phyloP scores from a whole-genome alignment of 2,888 invertebrate species.

The Oscheius sp. region DNA sequence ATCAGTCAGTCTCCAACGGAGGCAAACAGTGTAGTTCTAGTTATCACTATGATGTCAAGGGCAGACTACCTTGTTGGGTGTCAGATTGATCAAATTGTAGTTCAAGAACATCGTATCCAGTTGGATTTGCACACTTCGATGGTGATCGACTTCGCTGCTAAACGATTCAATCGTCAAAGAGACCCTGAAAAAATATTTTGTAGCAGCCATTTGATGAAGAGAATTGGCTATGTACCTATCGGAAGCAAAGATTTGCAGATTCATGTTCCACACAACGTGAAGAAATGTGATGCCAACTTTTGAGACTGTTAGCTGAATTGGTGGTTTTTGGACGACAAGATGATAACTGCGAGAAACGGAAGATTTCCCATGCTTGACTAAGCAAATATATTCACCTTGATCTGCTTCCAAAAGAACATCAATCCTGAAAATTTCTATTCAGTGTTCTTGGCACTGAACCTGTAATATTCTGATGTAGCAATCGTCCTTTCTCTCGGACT shows the following conservation, averaged over 20 bases:
- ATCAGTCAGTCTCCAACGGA: slow-evolving; percentile 39
- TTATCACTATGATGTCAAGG: not conserved
- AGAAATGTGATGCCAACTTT: slow-evolving; percentile 37
- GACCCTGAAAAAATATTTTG: slow-evolving; percentile 26
- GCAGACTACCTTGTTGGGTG: slow-evolving; percentile 32
- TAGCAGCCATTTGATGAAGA: not conserved
- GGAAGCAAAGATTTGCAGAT: slow-evolving; percentile 38
- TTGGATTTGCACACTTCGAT: slow-evolving; percentile 40
- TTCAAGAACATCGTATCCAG: slow-evolving; percentile 43
- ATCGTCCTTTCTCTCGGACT: slow-evolving; percentile 33
- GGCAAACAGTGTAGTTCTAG: slow-evolving; percentile 30
- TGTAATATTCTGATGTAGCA: slow-evolving; percentile 40
- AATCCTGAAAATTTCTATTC: slow-evolving; percentile 29
- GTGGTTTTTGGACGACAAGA: slow-evolving; percentile 33
- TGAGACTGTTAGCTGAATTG: slow-evolving; percentile 33
- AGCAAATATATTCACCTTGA: slow-evolving; percentile 39
- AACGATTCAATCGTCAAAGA: slow-evolving; percentile 37
- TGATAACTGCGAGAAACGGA: slow-evolving; percentile 34
- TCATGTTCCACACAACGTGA: slow-evolving; percentile 45
- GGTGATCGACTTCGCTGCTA: slow-evolving; percentile 33
- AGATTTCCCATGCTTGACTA: slow-evolving; percentile 25
- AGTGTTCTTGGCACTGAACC: slow-evolving; percentile 7
- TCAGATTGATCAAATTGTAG: slow-evolving; percentile 45
- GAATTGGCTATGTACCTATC: slow-evolving; percentile 34
- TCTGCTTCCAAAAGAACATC: slow-evolving; percentile 41